Evolutionary conservation across 1,140 invertebrate species (phyloP).

Genomic region (Riptortus pedestris): DNA sequence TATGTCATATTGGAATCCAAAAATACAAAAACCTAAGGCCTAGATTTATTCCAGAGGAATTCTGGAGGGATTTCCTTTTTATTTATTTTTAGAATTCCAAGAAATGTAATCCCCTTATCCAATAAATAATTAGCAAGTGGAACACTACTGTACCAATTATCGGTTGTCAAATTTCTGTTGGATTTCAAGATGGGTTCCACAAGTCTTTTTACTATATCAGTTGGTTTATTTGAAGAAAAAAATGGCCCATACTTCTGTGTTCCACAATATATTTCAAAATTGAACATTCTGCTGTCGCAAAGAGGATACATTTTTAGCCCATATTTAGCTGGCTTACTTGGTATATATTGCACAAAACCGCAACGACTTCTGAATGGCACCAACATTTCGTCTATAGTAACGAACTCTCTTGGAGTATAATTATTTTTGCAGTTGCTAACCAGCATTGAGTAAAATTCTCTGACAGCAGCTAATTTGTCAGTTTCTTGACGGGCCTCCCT

Average conservation of each 20-base stretch:
- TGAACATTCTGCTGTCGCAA: constrained; percentile 23
- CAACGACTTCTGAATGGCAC: constrained; percentile 33
- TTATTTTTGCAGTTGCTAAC: constrained; percentile 36
- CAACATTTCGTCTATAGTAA: background rate
- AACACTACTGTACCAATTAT: constrained; percentile 7
- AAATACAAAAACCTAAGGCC: no score
- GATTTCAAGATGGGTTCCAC: constrained; percentile 28
- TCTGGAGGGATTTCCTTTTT: no score
- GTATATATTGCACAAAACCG: constrained; percentile 38
- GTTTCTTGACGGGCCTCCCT: constrained; percentile 30
- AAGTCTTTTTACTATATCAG: constrained; percentile 31
- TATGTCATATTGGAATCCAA: background rate
- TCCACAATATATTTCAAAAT: constrained; percentile 36
- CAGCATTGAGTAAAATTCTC: constrained; percentile 35
- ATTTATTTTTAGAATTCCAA: background rate
- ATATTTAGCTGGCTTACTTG: constrained; percentile 36
- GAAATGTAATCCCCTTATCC: background rate
- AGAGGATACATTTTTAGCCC: constrained; percentile 35
- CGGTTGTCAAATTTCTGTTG: constrained; percentile 32
- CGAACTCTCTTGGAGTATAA: constrained; percentile 34
- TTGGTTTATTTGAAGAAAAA: constrained; percentile 33
- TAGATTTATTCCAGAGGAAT: background rate
- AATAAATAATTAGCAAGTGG: constrained; percentile 6
- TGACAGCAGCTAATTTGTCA: constrained; percentile 36
- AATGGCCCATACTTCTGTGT: constrained; percentile 35